These are phyloP conservation scores for Ovis canadensis DNA, from an alignment of 2,113 vertebrate species.

Conservation along the genomic window DNA sequence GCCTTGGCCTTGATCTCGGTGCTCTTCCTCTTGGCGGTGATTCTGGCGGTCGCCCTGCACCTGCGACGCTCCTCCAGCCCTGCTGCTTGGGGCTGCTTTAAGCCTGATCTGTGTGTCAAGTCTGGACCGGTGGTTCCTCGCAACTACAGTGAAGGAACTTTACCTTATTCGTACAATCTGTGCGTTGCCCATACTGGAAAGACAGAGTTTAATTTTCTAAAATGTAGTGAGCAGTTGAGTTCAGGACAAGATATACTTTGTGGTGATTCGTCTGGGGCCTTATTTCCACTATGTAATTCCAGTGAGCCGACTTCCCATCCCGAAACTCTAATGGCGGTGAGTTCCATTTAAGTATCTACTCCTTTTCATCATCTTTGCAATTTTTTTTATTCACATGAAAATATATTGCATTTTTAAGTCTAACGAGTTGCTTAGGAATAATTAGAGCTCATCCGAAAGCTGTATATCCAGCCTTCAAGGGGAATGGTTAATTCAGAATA, in stretches of 20 bases:
- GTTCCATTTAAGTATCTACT: conserved; percentile 24
- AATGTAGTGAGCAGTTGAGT: conserved; percentile 34
- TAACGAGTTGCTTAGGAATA: background rate
- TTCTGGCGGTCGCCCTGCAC: conserved; percentile 36
- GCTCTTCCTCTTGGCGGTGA: conserved; percentile 59
- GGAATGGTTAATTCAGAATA: background rate
- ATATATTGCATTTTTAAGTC: background rate
- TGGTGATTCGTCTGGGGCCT: conserved; percentile 30
- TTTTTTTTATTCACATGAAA: background rate
- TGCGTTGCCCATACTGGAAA: conserved; percentile 33
- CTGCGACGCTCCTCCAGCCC: background rate
- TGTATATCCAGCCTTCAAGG: background rate
- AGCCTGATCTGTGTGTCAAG: conserved; percentile 26
- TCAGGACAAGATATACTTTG: conserved; percentile 55
- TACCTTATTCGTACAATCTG: conserved; percentile 67
- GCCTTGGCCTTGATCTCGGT: background rate
- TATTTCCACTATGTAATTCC: conserved; percentile 47
- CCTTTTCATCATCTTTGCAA: background rate
- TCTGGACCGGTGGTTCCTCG: background rate
- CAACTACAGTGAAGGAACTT: conserved; percentile 48
- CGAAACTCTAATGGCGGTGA: conserved; percentile 46
- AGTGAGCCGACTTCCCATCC: background rate
- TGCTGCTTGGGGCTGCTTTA: conserved; percentile 32
- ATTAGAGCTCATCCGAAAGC: background rate
- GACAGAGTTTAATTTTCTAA: conserved; percentile 63